Conservation (phyloP, 2,888 invertebrate species). For the Oscheius onirici region DNA sequence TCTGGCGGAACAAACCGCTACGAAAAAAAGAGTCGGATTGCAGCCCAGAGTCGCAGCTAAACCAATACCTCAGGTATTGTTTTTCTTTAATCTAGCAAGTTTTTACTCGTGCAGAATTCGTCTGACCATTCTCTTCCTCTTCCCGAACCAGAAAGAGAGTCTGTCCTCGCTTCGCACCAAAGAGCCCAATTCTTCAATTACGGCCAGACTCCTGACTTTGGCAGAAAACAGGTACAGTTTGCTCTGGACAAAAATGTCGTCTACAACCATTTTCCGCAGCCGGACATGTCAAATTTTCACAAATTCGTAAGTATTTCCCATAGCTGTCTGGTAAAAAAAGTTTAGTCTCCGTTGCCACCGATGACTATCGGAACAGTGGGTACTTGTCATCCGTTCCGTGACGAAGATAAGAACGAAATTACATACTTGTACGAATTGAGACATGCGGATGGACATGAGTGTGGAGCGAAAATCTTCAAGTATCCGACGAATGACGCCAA, state of each 20-base stretch:
- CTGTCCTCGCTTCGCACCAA: no score
- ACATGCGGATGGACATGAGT: conserved; percentile 2
- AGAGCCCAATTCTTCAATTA: no score
- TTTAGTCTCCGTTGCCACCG: no score
- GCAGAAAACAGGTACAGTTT: no score
- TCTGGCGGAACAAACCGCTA: background rate
- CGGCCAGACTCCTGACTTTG: no score
- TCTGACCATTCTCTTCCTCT: background rate
- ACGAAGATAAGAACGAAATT: background rate
- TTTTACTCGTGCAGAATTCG: background rate
- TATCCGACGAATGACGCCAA: conserved; percentile 14
- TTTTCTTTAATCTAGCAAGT: background rate
- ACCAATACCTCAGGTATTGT: background rate
- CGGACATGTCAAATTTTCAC: no score
- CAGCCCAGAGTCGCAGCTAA: background rate
- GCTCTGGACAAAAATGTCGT: no score
- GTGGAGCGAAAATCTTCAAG: conserved; percentile 7
- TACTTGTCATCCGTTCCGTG: background rate
- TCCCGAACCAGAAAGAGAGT: background rate
- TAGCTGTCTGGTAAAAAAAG: no score
- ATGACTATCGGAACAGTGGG: background rate
- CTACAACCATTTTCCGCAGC: no score
- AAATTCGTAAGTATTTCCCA: no score
- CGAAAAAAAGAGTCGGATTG: conserved; percentile 2
- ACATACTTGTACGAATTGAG: conserved; percentile 10